These are phyloP conservation scores for Metallyticus violacea DNA, from an alignment of 2,888 invertebrate species.

Conservation along the genomic window DNA sequence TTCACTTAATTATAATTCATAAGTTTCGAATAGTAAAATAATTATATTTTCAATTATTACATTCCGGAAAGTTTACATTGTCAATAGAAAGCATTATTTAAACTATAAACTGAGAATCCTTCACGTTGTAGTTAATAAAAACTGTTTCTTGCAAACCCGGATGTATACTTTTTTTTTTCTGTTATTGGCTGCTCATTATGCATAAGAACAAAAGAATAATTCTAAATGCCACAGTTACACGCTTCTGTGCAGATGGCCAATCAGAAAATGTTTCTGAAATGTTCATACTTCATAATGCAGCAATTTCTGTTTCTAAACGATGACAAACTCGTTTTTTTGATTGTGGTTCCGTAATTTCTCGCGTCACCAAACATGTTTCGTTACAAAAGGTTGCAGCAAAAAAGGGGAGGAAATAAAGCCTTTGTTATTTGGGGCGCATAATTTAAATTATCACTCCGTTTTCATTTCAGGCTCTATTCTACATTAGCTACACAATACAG, in stretches of 20 bases:
- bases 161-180: too few relatives aligned
- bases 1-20: too few relatives aligned
- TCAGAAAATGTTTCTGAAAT: not conserved
- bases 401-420: not conserved
- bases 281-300: not conserved
- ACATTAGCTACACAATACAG: not conserved
- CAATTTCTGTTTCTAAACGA: not conserved
- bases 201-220: too few relatives aligned
- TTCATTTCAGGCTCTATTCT: not conserved
- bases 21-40: too few relatives aligned
- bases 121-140: too few relatives aligned
- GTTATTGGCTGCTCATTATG: too few relatives aligned
- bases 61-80: too few relatives aligned
- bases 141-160: too few relatives aligned
- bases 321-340: not conserved
- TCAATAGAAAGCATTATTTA: too few relatives aligned
- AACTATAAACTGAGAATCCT: too few relatives aligned
- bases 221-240: too few relatives aligned
- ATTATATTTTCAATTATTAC: too few relatives aligned
- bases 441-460: not conserved
- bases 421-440: not conserved
- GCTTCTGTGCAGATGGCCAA: not conserved
- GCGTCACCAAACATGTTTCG: not conserved
- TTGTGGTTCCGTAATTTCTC: not conserved
- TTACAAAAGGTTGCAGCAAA: not conserved